Evolutionary conservation across 2,113 vertebrate genomes (phyloP).

Genomic region (Conger conger): DNA sequence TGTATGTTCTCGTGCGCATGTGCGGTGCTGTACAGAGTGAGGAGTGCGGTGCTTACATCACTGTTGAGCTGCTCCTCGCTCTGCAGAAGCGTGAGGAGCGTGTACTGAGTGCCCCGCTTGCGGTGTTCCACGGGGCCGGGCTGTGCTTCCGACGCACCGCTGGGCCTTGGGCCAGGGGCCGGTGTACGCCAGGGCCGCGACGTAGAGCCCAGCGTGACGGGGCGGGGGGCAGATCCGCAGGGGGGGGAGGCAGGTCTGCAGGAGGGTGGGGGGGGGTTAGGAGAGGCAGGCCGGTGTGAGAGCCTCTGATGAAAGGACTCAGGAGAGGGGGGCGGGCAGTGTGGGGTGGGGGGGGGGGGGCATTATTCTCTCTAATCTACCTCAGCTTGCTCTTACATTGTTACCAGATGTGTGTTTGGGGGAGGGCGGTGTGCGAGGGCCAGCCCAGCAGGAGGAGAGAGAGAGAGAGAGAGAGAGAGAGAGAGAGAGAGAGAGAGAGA

Average conservation of each 20-base stretch:
- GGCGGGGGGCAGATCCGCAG: background rate
- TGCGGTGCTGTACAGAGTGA: background rate
- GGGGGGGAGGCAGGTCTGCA: background rate
- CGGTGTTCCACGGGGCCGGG: too few species aligned
- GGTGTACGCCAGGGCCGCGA: background rate
- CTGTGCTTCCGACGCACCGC: too few species aligned
- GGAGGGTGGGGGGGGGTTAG: background rate
- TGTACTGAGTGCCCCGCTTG: background rate
- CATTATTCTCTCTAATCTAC: conserved; percentile 20
- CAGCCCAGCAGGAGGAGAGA: background rate
- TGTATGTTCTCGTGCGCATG: too few species aligned
- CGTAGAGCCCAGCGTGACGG: background rate
- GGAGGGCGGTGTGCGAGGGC: background rate
- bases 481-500: background rate
- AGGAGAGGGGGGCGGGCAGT: background rate
- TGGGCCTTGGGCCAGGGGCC: too few species aligned
- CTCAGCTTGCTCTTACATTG: conserved; percentile 15
- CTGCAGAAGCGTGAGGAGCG: background rate
- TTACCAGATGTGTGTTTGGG: conserved; percentile 22
- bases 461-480: background rate
- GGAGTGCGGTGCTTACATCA: too few species aligned
- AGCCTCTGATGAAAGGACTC: background rate
- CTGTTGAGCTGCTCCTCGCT: too few species aligned
- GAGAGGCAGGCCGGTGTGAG: background rate
- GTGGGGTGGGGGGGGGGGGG: background rate